Evolutionary conservation across 2,113 vertebrate genomes (phyloP), one percentile per base, ranked within the genome.

Genomic region (Progne subis): DNA sequence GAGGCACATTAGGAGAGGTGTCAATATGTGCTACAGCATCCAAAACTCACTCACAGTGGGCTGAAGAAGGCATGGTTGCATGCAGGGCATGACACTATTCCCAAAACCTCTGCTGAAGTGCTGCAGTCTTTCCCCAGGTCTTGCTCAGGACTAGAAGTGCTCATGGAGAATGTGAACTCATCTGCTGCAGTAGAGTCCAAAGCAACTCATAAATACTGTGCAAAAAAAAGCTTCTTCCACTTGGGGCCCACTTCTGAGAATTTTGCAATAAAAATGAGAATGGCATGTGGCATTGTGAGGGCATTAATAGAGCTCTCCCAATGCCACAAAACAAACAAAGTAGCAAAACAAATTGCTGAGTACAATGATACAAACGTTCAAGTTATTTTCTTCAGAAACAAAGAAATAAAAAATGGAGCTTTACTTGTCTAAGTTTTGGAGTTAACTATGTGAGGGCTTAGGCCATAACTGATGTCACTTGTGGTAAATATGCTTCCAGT

Each of bases 1-100:
- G 8, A 52, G 5, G 11, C 12, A 8, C 3, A 2, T 28, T 15
- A 41, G 11, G 25, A 41, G 14, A 24, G 5, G 6, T 32, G 26
- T 18, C 28, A 46, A 3, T 4, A 41, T 8, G 7, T 39, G 12
- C 23, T 65, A 9, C 26, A 52, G 9, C 44, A 56, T 12, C 26
- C 52, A 37, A 26, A 46, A 32, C 11, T 20, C 24, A 12, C 7
- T 37, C 5, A 1, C 9, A 29, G 18, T 0, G 2, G 23, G 34
- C 18, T 87, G 37, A 39, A 77, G 31, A 61, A 67, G 37, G 29
- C 4, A 6, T 2, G 5, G 19, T 5, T 29, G 12, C 8, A 15
- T 1, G 1, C 7, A n/a, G 19, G 14, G 20, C 49, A 37, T 11
- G 29, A 26, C 2, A 1, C 1, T 0, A n/a, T 5, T 18, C 8